Conservation (phyloP, 1,140 invertebrate species). For the Drosophila bifasciata region DNA sequence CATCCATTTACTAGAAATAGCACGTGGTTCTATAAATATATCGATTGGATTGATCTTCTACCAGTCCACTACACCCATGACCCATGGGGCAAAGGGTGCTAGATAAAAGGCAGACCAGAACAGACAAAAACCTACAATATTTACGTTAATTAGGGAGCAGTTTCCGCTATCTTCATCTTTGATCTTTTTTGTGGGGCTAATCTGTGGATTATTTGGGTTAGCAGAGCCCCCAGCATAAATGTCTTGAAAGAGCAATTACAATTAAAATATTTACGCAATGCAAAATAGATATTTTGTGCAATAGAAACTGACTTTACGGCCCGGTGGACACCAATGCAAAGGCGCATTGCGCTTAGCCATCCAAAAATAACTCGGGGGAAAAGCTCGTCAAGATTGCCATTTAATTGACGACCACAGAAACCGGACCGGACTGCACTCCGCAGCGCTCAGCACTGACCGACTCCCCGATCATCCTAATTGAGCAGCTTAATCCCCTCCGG, state of each 20-base stretch:
- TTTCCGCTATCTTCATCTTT: conserved; percentile 29
- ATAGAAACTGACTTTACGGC: conserved; percentile 8
- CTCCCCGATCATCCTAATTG: neutral
- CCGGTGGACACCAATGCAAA: neutral
- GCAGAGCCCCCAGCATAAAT: conserved; percentile 38
- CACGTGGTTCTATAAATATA: neutral
- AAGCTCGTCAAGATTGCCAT: conserved; percentile 34
- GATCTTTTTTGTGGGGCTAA: conserved; percentile 33
- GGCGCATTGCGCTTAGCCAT: neutral
- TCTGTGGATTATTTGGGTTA: conserved; percentile 42
- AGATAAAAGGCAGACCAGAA: neutral
- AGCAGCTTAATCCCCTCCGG: neutral
- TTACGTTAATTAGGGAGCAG: conserved; percentile 25
- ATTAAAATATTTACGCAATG: conserved; percentile 39
- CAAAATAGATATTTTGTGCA: conserved; percentile 38
- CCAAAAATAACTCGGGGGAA: conserved; percentile 31
- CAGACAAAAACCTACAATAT: too few species aligned
- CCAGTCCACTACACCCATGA: too few species aligned
- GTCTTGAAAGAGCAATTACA: conserved; percentile 43
- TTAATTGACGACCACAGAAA: conserved; percentile 40
- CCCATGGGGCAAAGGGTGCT: neutral
- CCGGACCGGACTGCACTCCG: too few species aligned
- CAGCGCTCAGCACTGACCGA: conserved; percentile 5
- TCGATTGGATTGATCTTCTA: neutral
- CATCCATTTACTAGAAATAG: neutral